Evolutionary conservation across 2,797 vertebrate genomes (phyloP), one percentile per base, ranked within the genome.

Genomic region (Gadopsis bispinosus): DNA sequence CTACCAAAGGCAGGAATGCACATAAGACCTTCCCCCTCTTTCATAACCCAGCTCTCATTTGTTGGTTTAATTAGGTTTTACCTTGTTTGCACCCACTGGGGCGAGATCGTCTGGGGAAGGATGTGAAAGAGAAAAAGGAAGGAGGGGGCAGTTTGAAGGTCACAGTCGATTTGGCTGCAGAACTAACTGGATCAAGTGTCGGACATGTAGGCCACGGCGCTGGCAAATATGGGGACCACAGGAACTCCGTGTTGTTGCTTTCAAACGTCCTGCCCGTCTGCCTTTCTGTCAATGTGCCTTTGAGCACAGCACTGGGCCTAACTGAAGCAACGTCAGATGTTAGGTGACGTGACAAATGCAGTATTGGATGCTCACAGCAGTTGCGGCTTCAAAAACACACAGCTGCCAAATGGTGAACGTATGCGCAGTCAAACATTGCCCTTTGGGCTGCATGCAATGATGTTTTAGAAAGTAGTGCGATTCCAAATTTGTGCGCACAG

Each of bases 41-140:
- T 83, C 77, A 86, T 83, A 85, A 90, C 78, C 59, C 29, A 12
- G 64, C 66, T 73, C 77, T 76, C 47, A 67, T 79, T 85, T 81
- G 73, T 71, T 73, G 71, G 64, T 81, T 80, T 87, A 81, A 89
- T 89, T 77, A 71, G 82, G 74, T 56, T 89, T 83, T 41, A 48
- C 59, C 66, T 84, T 90, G 90, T 91, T 87, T 61, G 73, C 88
- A 83, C 80, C 69, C 78, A 90, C 73, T 89, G 87, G 77, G 75
- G 83, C 75, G 71, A 91, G 71, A 88, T 70, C 41, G 53, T 83
- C 66, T 50, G 60, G 69, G 83, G 74, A 70, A 60, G 71, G 22
- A 67, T 66, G 77, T 65, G 80, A 83, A 80, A 48, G 43, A 72
- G 58, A 29, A 84, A 84, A 12, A 33, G 31, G 13, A 31, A 10